Conservation (phyloP, 2,113 vertebrate species). For the Pardalotus punctatus region DNA sequence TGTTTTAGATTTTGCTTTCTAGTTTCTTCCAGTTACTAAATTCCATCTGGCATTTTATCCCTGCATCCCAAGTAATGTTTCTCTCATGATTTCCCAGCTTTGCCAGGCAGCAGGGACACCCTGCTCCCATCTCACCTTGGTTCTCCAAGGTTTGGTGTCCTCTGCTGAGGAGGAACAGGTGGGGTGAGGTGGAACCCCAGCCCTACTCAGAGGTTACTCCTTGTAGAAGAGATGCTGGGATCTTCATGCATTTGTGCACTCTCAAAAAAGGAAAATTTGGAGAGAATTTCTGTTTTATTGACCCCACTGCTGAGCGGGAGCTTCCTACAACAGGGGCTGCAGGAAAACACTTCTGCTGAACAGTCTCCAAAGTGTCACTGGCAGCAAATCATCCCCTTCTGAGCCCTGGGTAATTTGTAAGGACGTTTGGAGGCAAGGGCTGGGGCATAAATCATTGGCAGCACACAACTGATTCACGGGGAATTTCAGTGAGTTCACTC, state of each 20-base stretch:
- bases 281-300: background rate
- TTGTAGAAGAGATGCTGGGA: background rate
- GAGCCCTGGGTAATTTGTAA: background rate
- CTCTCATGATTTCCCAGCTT: rapidly evolving
- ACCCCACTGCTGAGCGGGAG: background rate
- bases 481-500: background rate
- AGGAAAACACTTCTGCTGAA: background rate
- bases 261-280: background rate
- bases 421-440: background rate
- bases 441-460: background rate
- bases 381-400: slow-evolving; percentile 19
- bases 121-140: background rate
- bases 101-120: background rate
- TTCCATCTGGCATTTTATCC: background rate
- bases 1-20: background rate
- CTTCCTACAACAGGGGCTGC: background rate
- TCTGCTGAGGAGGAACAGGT: background rate
- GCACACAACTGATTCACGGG: background rate
- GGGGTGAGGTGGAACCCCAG: background rate
- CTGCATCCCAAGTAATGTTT: background rate
- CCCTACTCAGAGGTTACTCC: background rate
- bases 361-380: background rate
- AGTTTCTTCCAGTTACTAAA: background rate
- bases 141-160: background rate
- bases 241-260: too few relatives aligned